Base-by-base conservation (phyloP, 2,888 invertebrate genomes). In the Carabus problematicus region DNA sequence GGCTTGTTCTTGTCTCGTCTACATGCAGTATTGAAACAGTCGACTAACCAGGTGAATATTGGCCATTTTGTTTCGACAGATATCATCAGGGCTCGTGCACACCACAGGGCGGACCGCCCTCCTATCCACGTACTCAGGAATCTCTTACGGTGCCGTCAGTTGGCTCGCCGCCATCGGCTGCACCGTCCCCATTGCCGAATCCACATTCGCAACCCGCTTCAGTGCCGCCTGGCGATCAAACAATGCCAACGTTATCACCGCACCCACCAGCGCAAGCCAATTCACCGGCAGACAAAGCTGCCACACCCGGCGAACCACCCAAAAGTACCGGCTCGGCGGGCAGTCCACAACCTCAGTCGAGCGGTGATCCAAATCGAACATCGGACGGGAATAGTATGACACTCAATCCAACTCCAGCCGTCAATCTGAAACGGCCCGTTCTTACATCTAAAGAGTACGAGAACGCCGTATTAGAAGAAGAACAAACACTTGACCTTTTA, bases 401-500 rank as follows among this genome's bases (percentile, higher is more conserved):
- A 71, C 72, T 73, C 56, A 71, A 72, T 42, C 70, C 71, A 29
- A 71, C 71, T 16, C 67, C 71, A 11, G 59, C 70, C 11, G 72
- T 71, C 12, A 72, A 75, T 72, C 82, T 89, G 76, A 92, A 92
- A 81, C 86, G 95, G 77, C 97, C 97, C 45, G 83, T 88, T 72
- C 85, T 97, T 76, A 89, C 88, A 62, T 88, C 89, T 59, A 90
- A 90, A 76, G 93, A 93, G 77, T 89, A 91, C 74, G 93, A 95
- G 76, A 88, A 88, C 70, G 90, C 91, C 75, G 85, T 92, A 64
- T 87, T 91, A 29, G 94, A 94, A 75, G 94, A 95, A 79, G 92
- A 91, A 79, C 89, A 89, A 75, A 88, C 90, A 68, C 85, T 92
- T 73, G 90, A 92, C 75, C 87, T 92, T 83, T 86, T 97, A 16